A percentile compares a stretch with the other conserved stretches of the same genome.
Evolutionary conservation across 2,113 vertebrate genomes (phyloP).

Genomic region (Zosterops borbonicus): DNA sequence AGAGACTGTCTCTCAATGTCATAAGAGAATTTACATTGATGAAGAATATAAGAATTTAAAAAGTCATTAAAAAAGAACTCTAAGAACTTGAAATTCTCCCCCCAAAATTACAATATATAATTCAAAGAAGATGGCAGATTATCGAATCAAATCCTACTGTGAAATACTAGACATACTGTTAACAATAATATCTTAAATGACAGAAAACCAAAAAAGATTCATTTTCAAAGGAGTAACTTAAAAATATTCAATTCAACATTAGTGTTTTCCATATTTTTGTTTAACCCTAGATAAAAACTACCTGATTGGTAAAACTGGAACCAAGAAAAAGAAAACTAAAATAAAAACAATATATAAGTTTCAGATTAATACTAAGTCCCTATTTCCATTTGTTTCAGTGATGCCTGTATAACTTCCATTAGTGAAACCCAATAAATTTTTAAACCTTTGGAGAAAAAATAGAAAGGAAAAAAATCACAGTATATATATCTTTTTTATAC

Average conservation of each 20-base stretch:
- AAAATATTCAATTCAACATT: not conserved
- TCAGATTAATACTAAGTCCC: not conserved
- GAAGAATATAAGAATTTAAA: not conserved
- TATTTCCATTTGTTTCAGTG: not conserved
- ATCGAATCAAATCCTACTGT: not conserved
- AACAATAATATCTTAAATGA: not conserved
- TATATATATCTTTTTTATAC: not conserved
- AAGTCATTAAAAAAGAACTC: not conserved
- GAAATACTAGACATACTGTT: not conserved
- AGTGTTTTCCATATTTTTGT: not conserved
- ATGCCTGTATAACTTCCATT: not conserved
- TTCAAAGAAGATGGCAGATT: not conserved
- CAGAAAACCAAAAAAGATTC: not conserved
- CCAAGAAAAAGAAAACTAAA: not conserved
- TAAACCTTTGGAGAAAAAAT: not conserved
- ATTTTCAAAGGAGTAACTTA: not conserved
- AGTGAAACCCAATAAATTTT: not conserved
- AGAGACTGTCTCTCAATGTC: not conserved
- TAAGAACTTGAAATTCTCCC: not conserved
- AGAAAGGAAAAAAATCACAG: not conserved
- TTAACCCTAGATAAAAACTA: not conserved
- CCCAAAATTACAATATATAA: not conserved
- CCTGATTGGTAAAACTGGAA: not conserved
- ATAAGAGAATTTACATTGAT: not conserved
- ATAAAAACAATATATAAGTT: not conserved